Conservation (phyloP, 1,140 invertebrate species). For the Orussus abietinus region DNA sequence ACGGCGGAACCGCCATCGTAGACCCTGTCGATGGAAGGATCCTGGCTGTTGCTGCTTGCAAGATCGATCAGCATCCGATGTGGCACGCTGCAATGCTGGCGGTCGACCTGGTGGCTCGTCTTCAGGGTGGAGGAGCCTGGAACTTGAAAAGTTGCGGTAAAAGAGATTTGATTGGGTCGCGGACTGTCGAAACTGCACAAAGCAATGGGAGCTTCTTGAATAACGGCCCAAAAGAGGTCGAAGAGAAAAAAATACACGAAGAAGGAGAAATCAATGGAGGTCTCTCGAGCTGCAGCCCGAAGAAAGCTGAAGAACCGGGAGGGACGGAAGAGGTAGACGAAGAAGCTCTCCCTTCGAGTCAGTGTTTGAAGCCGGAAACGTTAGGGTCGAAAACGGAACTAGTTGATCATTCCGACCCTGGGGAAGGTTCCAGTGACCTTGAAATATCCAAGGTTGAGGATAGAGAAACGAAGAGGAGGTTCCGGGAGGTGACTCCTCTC, state of each 20-base stretch:
- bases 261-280: no score
- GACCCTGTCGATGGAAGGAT: slow-evolving; percentile 62
- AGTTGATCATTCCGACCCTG: no score
- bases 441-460: slow-evolving; percentile 17
- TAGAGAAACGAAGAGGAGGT: slow-evolving; percentile 31
- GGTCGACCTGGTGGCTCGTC: slow-evolving; percentile 77
- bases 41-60: slow-evolving; percentile 64
- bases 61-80: slow-evolving; percentile 63
- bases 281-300: no score
- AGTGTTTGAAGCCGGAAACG: no score
- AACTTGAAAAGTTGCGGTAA: slow-evolving; percentile 15
- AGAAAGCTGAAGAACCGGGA: no score
- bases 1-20: slow-evolving; percentile 62
- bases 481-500: slow-evolving; percentile 28
- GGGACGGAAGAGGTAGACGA: no score
- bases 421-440: slow-evolving; percentile 6
- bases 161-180: not conserved
- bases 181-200: not conserved
- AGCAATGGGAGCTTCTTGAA: no score
- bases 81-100: slow-evolving; percentile 83
- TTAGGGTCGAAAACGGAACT: no score
- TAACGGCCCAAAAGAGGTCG: no score
- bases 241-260: no score
- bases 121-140: slow-evolving; percentile 80
- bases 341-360: no score